Conservation (phyloP, 2,113 vertebrate genomes). For the Vombatus ursinus region DNA sequence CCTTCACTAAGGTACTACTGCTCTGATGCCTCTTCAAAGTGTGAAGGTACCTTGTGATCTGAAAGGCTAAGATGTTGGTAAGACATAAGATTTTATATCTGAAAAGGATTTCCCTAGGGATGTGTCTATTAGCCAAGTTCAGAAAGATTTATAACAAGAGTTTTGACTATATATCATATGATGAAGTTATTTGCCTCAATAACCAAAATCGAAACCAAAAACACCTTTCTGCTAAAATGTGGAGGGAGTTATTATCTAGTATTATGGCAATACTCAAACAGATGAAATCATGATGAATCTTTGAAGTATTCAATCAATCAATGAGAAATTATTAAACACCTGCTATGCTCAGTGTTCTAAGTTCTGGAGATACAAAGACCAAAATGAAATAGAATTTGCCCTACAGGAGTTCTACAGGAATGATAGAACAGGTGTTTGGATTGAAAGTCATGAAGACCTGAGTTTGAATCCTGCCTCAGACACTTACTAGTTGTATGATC, state of each 20-base stretch:
- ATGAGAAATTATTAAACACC: neutral
- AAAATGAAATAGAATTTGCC: neutral
- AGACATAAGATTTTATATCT: neutral
- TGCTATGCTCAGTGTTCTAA: neutral
- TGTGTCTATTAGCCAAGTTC: neutral
- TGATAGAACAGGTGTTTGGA: neutral
- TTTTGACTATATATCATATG: neutral
- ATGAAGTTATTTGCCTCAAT: neutral
- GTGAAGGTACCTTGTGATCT: neutral
- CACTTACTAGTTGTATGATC: neutral
- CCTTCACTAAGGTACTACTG: neutral
- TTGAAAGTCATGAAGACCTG: neutral
- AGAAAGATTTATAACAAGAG: neutral
- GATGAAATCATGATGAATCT: neutral
- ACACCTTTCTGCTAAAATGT: neutral
- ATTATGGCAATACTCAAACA: neutral
- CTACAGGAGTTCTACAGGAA: neutral
- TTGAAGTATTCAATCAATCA: neutral
- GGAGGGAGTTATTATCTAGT: neutral
- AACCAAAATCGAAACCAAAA: neutral
- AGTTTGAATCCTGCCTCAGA: neutral
- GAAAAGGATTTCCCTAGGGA: neutral
- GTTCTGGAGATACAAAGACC: neutral
- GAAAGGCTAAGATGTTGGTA: neutral
- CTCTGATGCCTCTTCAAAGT: neutral